Percentiles rank a stretch among this genome's conserved stretches.
phyloP scores from a whole-genome alignment of 2,113 vertebrate species.

The Odobenus rosmarus region DNA sequence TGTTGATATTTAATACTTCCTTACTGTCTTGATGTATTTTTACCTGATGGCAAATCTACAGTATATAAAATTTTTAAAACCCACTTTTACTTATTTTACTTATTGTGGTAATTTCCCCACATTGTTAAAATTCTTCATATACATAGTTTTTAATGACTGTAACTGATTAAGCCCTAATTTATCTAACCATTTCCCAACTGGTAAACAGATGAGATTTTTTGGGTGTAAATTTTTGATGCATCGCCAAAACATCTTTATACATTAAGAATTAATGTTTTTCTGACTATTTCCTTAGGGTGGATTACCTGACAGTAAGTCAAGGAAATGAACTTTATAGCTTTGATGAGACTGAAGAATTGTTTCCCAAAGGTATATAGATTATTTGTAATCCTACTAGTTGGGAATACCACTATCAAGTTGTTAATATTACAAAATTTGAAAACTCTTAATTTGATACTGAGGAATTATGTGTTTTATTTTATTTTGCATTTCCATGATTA shows the following conservation, averaged over 20 bases:
- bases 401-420: background rate
- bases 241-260: background rate
- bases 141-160: background rate
- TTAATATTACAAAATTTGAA: background rate
- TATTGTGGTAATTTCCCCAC: background rate
- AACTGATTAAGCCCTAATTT: background rate
- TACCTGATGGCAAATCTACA: slow-evolving; percentile 9
- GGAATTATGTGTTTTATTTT: background rate
- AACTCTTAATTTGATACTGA: background rate
- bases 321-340: background rate
- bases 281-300: background rate
- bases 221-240: background rate
- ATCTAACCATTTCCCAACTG: background rate
- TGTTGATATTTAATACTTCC: background rate
- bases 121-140: slow-evolving; percentile 28
- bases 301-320: background rate
- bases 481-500: slow-evolving; percentile 6
- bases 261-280: background rate
- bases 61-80: background rate
- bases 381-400: background rate
- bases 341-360: background rate
- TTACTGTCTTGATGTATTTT: background rate
- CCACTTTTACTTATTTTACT: background rate
- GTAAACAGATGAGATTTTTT: background rate
- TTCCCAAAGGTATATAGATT: background rate